Base-by-base conservation (phyloP, 2,113 vertebrate species). In the Pseudopipra pipra region DNA sequence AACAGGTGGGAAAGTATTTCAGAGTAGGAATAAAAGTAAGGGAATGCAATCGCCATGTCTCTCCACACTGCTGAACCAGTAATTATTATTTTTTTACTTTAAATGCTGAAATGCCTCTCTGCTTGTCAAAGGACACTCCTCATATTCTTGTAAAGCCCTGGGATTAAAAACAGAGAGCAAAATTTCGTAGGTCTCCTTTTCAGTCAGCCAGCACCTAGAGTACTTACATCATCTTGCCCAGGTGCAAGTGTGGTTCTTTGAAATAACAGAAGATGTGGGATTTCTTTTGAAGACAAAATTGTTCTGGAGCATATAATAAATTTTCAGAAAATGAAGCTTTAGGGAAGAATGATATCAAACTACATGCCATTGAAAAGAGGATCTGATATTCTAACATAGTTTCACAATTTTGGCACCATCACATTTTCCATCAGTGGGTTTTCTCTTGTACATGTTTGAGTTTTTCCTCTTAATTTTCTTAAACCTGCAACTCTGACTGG, bases 261-360 rank as follows among this genome's bases (percentile, higher is more conserved):
- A 94, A 96, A 94, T 87, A 95, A 62, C 77, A 95, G 87, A 91
- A 96, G 72, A 82, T 89, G 72, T 79, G 85, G 49, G 79, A 85
- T 95, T 92, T 94, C 95, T 89, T 96, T 95, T 96, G 95, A 96
- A 96, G 94, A 89, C 77, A 77, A 77, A 61, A 84, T 93, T 83
- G 65, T 87, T 95, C 68, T 95, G 92, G 74, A 87, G n/a, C 86
- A 70, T 95, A 77, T 83, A 79, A 96, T 95, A 94, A 91, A 93
- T 89, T 94, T 83, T 87, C 66, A 91, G 72, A 89, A 96, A 93
- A 72, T 84, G 33, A 82, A 92, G 94, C 92, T 95, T 89, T 95
- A 95, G 92, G 95, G 89, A 82, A 85, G 94, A 93, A 65, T 54
- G 0, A 9, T 89, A 91, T 93, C 79, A 90, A 94, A 47, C 85